Evolutionary conservation across 2,797 vertebrate species (phyloP).

Genomic region (Spizella passerina): DNA sequence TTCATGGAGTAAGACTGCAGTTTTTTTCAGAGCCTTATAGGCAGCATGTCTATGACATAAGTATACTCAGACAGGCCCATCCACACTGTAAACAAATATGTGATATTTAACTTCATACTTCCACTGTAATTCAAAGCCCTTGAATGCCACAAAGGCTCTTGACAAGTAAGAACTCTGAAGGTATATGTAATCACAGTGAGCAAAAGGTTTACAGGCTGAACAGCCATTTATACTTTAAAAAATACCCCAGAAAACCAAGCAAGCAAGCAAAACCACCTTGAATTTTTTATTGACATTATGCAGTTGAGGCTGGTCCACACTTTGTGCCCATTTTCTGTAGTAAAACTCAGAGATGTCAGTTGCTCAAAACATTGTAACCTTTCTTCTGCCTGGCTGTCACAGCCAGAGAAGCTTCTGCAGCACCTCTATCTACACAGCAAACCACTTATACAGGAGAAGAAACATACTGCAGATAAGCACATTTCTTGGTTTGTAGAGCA

Average conservation of each 20-base stretch:
- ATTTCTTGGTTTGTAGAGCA: background rate
- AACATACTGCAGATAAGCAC: background rate
- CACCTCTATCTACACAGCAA: background rate
- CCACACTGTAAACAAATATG: background rate
- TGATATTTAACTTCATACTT: background rate
- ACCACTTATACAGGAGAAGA: background rate
- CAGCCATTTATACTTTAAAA: background rate
- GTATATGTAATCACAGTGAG: background rate
- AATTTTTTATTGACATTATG: background rate
- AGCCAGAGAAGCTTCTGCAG: background rate
- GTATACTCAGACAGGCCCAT: background rate
- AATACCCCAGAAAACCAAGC: background rate
- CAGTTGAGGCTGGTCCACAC: background rate
- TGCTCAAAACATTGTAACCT: background rate
- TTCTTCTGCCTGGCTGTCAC: background rate
- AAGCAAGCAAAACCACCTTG: background rate
- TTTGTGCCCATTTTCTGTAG: background rate
- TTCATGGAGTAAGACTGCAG: background rate
- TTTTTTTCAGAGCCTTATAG: background rate
- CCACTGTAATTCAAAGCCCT: background rate
- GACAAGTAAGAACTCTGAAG: background rate
- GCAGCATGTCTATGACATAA: background rate
- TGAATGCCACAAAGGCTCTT: background rate
- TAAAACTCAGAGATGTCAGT: background rate
- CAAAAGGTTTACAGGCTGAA: background rate